These are phyloP conservation scores for Sander vitreus DNA, from an alignment of 2,113 vertebrate genomes.

Conservation along the genomic window DNA sequence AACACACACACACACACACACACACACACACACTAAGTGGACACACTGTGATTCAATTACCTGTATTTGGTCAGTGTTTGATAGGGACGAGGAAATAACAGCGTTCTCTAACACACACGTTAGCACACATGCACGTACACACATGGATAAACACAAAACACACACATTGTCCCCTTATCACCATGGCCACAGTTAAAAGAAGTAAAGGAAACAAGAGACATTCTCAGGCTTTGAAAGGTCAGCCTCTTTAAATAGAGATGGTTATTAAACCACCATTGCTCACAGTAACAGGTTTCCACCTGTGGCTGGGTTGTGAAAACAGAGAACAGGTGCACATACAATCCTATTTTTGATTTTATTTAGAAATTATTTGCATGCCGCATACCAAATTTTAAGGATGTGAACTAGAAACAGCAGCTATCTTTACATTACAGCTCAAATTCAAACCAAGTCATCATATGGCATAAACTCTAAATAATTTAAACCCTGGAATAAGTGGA, in stretches of 20 bases:
- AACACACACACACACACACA: slow-evolving; percentile 36
- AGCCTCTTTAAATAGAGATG: slow-evolving; percentile 53
- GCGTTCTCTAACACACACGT: slow-evolving; percentile 33
- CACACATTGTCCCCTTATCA: slow-evolving; percentile 65
- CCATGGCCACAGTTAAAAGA: slow-evolving; percentile 67
- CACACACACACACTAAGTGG: slow-evolving; percentile 38
- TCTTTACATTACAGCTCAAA: neutral
- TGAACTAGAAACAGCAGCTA: neutral
- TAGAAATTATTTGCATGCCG: slow-evolving; percentile 29
- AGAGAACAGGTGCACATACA: slow-evolving; percentile 35
- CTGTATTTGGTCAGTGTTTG: slow-evolving; percentile 59
- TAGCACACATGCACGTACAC: slow-evolving; percentile 13
- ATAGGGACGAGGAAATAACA: slow-evolving; percentile 51
- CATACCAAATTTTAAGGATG: neutral
- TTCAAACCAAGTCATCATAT: neutral
- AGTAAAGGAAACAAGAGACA: slow-evolving; percentile 57
- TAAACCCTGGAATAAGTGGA: neutral
- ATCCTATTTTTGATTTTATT: slow-evolving; percentile 34
- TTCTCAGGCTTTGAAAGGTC: slow-evolving; percentile 66
- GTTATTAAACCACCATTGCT: slow-evolving; percentile 48
- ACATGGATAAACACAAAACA: slow-evolving; percentile 13
- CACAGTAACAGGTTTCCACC: slow-evolving; percentile 49
- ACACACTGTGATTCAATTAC: slow-evolving; percentile 59
- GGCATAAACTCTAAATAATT: neutral
- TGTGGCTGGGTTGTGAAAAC: slow-evolving; percentile 30